A percentile compares a stretch with the other conserved stretches of the same genome.
Conservation (phyloP, 1,140 invertebrate species). For the Leucophenga varia region DNA sequence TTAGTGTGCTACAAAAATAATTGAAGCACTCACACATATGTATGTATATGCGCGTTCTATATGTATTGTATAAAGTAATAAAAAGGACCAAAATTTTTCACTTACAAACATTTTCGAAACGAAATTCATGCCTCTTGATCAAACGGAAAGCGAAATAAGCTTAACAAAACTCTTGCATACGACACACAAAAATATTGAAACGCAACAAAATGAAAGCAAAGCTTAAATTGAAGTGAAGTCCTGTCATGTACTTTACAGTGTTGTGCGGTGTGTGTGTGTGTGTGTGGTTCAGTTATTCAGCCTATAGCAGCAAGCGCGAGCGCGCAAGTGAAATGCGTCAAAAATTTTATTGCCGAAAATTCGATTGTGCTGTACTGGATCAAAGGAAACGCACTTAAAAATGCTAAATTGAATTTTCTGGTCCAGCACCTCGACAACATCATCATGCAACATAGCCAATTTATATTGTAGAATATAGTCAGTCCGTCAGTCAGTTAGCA, state of each 20-base stretch:
- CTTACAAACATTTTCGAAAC: too few relatives aligned
- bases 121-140: conserved; percentile 20
- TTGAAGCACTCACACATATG: too few relatives aligned
- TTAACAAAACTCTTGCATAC: not conserved
- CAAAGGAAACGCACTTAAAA: conserved; percentile 56
- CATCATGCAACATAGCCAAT: too few relatives aligned
- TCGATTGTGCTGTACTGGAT: conserved; percentile 55
- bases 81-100: too few relatives aligned
- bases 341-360: conserved; percentile 49
- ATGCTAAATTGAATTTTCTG: conserved; percentile 56
- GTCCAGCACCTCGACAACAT: conserved; percentile 31
- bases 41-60: not conserved
- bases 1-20: too few relatives aligned
- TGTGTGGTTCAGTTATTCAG: too few relatives aligned
- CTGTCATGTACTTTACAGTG: too few relatives aligned
- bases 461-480: too few relatives aligned
- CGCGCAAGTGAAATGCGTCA: conserved; percentile 21
- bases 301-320: conserved; percentile 6
- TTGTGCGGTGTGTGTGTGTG: too few relatives aligned
- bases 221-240: too few relatives aligned
- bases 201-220: not conserved
- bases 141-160: conserved; percentile 50
- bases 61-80: conserved; percentile 11
- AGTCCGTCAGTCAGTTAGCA: too few relatives aligned
- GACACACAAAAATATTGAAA: too few relatives aligned